These are phyloP conservation scores for Uromys caudimaculatus DNA, from an alignment of 2,797 vertebrate genomes.

Conservation along the genomic window DNA sequence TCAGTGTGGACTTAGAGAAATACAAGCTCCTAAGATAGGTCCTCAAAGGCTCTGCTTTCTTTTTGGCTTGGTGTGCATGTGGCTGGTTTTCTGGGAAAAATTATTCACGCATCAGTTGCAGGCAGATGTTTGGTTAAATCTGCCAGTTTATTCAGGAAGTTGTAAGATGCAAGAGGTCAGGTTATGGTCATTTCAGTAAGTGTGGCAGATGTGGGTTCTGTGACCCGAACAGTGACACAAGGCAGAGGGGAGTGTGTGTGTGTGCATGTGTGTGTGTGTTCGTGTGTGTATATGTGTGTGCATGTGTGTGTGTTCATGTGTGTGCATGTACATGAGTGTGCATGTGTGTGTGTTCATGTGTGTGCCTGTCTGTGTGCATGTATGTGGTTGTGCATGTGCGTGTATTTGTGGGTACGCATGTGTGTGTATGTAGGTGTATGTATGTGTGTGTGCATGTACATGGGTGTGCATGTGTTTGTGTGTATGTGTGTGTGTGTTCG, in stretches of 20 bases:
- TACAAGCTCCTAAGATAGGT: not conserved
- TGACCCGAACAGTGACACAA: not conserved
- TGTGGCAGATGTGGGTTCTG: not conserved
- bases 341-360: no score
- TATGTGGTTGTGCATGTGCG: fast-evolving
- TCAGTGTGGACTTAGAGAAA: not conserved
- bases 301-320: not conserved
- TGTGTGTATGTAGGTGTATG: not conserved
- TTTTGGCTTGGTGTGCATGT: not conserved
- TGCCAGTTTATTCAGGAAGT: not conserved
- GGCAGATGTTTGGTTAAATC: not conserved
- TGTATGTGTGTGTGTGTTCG: no score
- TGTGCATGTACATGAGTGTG: not conserved
- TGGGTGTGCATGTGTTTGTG: no score
- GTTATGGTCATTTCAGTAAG: not conserved
- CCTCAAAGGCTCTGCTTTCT: not conserved
- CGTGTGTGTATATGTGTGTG: no score
- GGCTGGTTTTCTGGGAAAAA: not conserved
- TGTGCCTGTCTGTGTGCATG: no score
- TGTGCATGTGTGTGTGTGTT: no score
- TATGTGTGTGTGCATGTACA: no score
- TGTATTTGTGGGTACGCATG: no score
- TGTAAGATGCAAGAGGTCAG: not conserved
- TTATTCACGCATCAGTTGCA: not conserved
- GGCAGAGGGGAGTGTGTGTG: not conserved